phyloP scores from a whole-genome alignment of 2,797 vertebrate genomes.

The Cottoperca gobio region DNA sequence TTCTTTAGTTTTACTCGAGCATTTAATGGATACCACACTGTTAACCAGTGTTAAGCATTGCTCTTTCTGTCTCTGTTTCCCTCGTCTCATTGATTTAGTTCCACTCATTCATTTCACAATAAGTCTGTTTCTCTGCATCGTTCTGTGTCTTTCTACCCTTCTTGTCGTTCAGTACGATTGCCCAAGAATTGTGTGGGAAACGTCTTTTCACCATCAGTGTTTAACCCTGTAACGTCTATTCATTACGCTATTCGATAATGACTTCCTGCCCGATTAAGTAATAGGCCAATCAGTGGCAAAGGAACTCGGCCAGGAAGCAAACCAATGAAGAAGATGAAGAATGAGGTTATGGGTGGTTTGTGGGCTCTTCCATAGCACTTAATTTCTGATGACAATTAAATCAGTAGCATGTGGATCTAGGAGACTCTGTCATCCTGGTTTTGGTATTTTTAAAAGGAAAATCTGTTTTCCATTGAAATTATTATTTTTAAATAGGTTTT shows the following conservation, averaged over 20 bases:
- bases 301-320: constrained; percentile 60
- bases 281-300: constrained; percentile 74
- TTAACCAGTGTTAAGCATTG: constrained; percentile 7
- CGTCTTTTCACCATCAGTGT: constrained; percentile 58
- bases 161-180: constrained; percentile 20
- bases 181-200: constrained; percentile 58
- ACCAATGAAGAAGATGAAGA: constrained; percentile 42
- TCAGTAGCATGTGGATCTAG: constrained; percentile 59
- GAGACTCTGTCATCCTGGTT: constrained; percentile 52
- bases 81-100: constrained; percentile 8
- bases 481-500: constrained; percentile 9
- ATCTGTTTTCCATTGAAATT: constrained; percentile 65
- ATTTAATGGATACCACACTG: neutral
- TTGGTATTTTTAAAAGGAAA: constrained; percentile 43
- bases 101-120: constrained; percentile 33
- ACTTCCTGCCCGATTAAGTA: constrained; percentile 74
- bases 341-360: constrained; percentile 53
- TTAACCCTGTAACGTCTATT: constrained; percentile 67
- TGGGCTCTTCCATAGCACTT: constrained; percentile 56
- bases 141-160: constrained; percentile 10
- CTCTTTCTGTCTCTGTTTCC: neutral
- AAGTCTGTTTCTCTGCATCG: neutral
- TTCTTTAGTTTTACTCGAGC: constrained; percentile 2
- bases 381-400: constrained; percentile 78
- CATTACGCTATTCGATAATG: constrained; percentile 65